Base-by-base conservation (phyloP, 92 coral and sea anemone genomes). In the Bergia sp. region DNA sequence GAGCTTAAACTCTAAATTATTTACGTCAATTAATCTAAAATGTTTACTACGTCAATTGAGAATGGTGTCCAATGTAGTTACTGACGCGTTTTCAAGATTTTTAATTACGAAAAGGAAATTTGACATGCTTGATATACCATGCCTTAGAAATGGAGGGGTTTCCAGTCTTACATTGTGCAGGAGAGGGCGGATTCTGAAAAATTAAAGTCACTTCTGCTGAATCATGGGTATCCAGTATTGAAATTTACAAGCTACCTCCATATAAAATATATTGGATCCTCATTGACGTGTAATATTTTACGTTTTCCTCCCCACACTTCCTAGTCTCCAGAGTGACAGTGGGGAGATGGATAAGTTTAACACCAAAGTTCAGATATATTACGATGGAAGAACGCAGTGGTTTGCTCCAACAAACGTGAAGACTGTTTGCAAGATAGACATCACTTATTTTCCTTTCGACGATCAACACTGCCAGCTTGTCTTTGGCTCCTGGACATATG, bases 281-380 rank as follows among this genome's bases (percentile, higher is more conserved):
- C 71, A 9, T 21, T 69, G 73, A 20, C 42, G 6, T 36, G 36
- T 40, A 23, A 10, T 42, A 4, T 12, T 7, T 79, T 1, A 36
- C 6, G 12, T 7, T 43, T 75, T 11, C 42, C 29, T 8, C 3
- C 0, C 20, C 29, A 18, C 37, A 78, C 76, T 6, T 20, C 72
- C 23, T 77, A 95, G 98, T 65, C 94, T 95, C 80, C 98, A 95
- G 79, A 93, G 98, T 21, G 96, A 95, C 90, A 94, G 99, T 61
- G 99, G 99, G 1, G 99, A 96, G 80, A 96, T 96, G 99, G 96
- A 95, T 89, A 96, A 96, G 53, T 96, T 96, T 88, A 88, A 92
- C 75, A 96, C 99, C 40, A 95, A 92, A 86, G 94, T 96, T 13
- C 92, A 88, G 21, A 89, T 96, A 65, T 76, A 90, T 88, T 75